Conservation (phyloP, 2,797 vertebrate species). For the Sebastes miniatus region DNA sequence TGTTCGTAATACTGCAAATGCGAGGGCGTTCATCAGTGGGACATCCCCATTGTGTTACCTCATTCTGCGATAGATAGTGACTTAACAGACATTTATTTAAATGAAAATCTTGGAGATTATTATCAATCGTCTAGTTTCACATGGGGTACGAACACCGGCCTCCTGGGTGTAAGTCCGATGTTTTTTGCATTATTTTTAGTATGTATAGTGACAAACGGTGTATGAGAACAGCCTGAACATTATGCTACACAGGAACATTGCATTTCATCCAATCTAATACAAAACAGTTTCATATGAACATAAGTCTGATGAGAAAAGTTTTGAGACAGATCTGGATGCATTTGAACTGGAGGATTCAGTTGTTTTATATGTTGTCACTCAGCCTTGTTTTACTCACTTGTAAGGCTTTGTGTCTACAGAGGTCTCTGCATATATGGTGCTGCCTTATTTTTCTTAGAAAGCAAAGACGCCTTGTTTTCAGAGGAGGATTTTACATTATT, state of each 20-base stretch:
- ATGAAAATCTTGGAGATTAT: background rate
- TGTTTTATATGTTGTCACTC: background rate
- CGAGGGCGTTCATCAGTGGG: no score
- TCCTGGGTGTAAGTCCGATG: no score
- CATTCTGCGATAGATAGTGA: no score
- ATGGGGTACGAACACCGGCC: accelerated
- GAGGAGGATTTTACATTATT: background rate
- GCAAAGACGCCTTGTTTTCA: background rate
- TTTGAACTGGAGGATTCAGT: background rate
- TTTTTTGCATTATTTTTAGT: no score
- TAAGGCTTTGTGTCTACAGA: background rate
- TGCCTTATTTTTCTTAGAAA: background rate
- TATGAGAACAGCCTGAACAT: no score
- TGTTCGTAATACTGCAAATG: no score
- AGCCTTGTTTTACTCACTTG: background rate
- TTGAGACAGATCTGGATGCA: background rate
- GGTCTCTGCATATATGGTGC: background rate
- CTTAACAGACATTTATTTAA: background rate
- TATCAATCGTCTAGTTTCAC: background rate
- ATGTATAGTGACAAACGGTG: no score
- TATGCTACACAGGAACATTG: background rate
- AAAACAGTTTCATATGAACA: conserved; percentile 1
- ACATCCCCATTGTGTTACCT: no score
- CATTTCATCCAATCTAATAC: background rate
- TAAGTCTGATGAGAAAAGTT: background rate